Conservation (phyloP, 1,140 invertebrate genomes). For the Formica selysi region DNA sequence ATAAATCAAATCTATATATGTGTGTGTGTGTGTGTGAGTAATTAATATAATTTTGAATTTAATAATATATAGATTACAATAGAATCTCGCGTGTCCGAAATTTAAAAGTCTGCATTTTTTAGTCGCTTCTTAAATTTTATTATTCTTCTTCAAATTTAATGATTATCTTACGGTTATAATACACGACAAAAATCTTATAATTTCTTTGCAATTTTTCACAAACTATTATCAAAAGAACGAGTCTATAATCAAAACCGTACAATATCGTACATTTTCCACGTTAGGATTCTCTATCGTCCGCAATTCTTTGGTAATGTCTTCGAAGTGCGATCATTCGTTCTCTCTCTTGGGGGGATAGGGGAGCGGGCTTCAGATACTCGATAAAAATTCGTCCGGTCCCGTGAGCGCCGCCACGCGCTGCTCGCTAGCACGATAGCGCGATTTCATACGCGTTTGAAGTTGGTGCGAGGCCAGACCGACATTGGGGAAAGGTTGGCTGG, state of each 20-base stretch:
- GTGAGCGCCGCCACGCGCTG: conserved; percentile 70
- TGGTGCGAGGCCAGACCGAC: conserved; percentile 82
- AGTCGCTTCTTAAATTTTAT: background rate
- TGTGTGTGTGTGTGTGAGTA: background rate
- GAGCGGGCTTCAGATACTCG: conserved; percentile 4
- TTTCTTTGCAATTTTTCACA: background rate
- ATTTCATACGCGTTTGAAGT: conserved; percentile 84
- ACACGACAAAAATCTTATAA: background rate
- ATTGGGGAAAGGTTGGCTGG: conserved; percentile 81
- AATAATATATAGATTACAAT: no score
- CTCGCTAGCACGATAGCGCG: conserved; percentile 73
- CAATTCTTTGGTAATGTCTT: conserved; percentile 58
- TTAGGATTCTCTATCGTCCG: conserved; percentile 29
- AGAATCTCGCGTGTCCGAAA: background rate
- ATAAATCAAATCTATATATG: background rate
- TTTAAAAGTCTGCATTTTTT: background rate
- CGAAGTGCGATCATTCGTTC: conserved; percentile 52
- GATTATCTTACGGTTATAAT: background rate
- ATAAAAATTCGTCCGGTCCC: conserved; percentile 63
- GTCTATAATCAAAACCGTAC: conserved; percentile 34
- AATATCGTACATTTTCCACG: conserved; percentile 36
- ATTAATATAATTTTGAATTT: background rate
- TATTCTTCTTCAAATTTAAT: background rate
- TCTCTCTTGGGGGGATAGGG: conserved; percentile 1
- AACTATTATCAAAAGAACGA: conserved; percentile 5